Percentiles rank a stretch among this genome's conserved stretches.
These are phyloP conservation scores for Shinisaurus crocodilurus DNA, from an alignment of 2,113 vertebrate genomes.

Conservation along the genomic window DNA sequence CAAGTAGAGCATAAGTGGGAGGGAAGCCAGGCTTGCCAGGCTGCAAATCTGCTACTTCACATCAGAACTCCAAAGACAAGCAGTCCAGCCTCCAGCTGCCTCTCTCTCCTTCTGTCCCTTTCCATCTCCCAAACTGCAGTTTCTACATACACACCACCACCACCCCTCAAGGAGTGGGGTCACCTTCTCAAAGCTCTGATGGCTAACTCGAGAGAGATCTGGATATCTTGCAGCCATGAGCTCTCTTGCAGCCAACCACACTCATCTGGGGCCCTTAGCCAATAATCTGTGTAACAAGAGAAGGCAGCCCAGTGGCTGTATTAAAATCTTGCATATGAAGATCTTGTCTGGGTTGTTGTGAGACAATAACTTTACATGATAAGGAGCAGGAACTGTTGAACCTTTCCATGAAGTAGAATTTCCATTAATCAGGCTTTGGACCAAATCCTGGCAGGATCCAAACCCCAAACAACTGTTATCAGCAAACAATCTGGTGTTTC, in stretches of 20 bases:
- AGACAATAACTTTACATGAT: slow-evolving; percentile 24
- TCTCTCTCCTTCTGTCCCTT: too few relatives aligned
- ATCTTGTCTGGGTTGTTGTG: not conserved
- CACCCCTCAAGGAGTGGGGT: too few relatives aligned
- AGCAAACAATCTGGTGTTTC: slow-evolving; percentile 12
- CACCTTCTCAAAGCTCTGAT: not conserved
- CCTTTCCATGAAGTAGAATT: slow-evolving; percentile 22
- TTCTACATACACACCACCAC: not conserved
- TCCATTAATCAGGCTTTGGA: not conserved
- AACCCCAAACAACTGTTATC: not conserved
- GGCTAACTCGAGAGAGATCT: not conserved
- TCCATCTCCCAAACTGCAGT: too few relatives aligned
- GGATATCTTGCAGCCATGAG: not conserved
- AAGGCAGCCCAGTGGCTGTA: not conserved
- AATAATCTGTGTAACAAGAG: not conserved
- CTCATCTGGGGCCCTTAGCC: not conserved
- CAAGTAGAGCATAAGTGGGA: too few relatives aligned
- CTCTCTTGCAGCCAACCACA: not conserved
- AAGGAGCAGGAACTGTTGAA: slow-evolving; percentile 16
- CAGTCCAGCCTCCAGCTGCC: too few relatives aligned
- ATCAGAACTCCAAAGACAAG: too few relatives aligned
- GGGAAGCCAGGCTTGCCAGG: too few relatives aligned
- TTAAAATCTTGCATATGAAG: not conserved
- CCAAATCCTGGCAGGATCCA: not conserved
- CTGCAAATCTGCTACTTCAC: too few relatives aligned